phyloP scores from a whole-genome alignment of 2,888 invertebrate species.

The Ornithoptera alexandrae region DNA sequence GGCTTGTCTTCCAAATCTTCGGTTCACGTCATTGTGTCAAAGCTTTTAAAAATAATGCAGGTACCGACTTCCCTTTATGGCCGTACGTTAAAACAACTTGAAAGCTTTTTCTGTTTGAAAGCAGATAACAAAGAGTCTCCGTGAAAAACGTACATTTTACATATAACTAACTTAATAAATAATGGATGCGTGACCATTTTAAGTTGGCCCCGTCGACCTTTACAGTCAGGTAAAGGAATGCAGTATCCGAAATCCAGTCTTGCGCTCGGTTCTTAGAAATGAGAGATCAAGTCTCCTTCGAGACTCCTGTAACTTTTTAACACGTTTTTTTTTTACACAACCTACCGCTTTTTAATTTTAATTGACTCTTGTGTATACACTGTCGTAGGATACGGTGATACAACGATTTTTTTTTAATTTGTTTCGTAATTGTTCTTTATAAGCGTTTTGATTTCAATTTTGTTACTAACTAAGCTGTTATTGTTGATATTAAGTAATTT shows the following conservation, averaged over 20 bases:
- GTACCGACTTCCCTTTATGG: conserved; percentile 15
- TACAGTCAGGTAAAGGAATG: conserved; percentile 27
- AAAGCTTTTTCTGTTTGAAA: conserved; percentile 20
- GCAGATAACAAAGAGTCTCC: conserved; percentile 20
- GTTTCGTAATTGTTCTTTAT: background rate
- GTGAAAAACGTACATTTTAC: conserved; percentile 16
- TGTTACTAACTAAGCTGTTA: background rate
- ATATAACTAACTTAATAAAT: conserved; percentile 20
- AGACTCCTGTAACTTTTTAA: conserved; percentile 11
- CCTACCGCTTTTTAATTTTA: conserved; percentile 22
- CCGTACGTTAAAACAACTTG: conserved; percentile 5
- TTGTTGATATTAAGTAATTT: no score
- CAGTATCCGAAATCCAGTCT: conserved; percentile 37
- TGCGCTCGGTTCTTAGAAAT: conserved; percentile 37
- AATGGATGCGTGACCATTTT: conserved; percentile 19
- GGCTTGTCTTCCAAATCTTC: background rate
- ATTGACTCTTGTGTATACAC: conserved; percentile 3
- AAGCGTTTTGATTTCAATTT: background rate
- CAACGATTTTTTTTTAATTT: background rate
- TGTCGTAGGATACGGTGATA: background rate
- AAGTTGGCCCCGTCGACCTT: conserved; percentile 16
- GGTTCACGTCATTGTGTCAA: conserved; percentile 4
- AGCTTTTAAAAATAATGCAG: conserved; percentile 22
- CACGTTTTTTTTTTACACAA: conserved; percentile 11
- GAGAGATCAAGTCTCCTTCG: conserved; percentile 21